Evolutionary conservation across 2,797 vertebrate species (phyloP).

Genomic region (Spondyliosoma cantharus): DNA sequence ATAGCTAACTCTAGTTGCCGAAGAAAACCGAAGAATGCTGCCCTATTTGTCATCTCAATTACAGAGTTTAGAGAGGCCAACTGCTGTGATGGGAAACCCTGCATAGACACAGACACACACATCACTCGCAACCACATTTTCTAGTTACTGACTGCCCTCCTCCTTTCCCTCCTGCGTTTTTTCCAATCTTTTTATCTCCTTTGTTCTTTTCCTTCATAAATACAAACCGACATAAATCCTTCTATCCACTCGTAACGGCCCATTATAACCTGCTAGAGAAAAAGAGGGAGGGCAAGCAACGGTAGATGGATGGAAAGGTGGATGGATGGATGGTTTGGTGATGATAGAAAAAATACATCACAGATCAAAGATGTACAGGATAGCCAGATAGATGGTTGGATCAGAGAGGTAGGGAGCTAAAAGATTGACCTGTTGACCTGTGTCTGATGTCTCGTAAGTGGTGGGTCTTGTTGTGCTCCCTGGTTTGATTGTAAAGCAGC

Average conservation of each 20-base stretch:
- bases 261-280: constrained; percentile 61
- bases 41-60: constrained; percentile 72
- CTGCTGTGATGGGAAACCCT: constrained; percentile 53
- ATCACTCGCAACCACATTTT: constrained; percentile 32
- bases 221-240: constrained; percentile 69
- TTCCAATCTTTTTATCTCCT: constrained; percentile 37
- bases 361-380: constrained; percentile 70
- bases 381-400: constrained; percentile 70
- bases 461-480: constrained; percentile 69
- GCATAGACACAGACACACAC: constrained; percentile 27
- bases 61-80: constrained; percentile 63
- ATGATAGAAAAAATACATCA: constrained; percentile 66
- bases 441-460: constrained; percentile 79
- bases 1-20: constrained; percentile 46
- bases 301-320: constrained; percentile 46
- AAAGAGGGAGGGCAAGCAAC: constrained; percentile 37
- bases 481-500: constrained; percentile 78
- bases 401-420: constrained; percentile 70
- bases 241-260: constrained; percentile 66
- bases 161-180: constrained; percentile 18
- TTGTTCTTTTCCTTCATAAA: constrained; percentile 70
- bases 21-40: constrained; percentile 50
- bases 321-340: constrained; percentile 57
- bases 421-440: constrained; percentile 78
- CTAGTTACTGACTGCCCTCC: constrained; percentile 47